Evolutionary conservation across 1,140 invertebrate genomes (phyloP).

Genomic region (Drepana arcuata): DNA sequence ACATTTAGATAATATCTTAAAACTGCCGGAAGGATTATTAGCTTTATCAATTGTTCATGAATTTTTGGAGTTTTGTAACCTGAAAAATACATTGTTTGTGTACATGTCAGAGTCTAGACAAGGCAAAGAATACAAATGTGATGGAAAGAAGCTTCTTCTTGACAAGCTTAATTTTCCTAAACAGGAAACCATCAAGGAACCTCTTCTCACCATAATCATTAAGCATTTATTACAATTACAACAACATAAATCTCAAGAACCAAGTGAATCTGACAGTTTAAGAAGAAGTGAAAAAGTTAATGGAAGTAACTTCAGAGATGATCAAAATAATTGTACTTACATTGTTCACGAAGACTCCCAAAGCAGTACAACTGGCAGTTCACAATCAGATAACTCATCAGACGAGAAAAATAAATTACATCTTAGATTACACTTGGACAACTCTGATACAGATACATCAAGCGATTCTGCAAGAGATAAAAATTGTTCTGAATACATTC

Average conservation of each 20-base stretch:
- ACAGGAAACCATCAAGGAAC: constrained; percentile 36
- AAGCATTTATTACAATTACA: constrained; percentile 32
- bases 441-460: constrained; percentile 61
- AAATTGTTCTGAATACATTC: constrained; percentile 56
- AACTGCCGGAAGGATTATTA: constrained; percentile 55
- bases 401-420: constrained; percentile 63
- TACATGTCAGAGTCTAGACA: constrained; percentile 66
- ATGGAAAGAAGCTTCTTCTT: constrained; percentile 33
- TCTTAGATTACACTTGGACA: constrained; percentile 46
- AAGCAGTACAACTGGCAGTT: constrained; percentile 42
- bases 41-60: constrained; percentile 61
- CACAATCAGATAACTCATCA: constrained; percentile 55
- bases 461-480: constrained; percentile 54
- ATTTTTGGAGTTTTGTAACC: constrained; percentile 65
- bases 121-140: constrained; percentile 53
- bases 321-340: constrained; percentile 58
- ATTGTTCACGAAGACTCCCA: constrained; percentile 54
- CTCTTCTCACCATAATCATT: constrained; percentile 46
- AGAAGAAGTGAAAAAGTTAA: constrained; percentile 22
- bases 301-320: constrained; percentile 27
- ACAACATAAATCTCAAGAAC: constrained; percentile 21
- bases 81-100: constrained; percentile 67
- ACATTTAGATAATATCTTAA: constrained; percentile 50
- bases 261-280: constrained; percentile 9
- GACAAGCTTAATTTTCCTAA: constrained; percentile 44